These are phyloP conservation scores for Parascotia fuliginaria DNA, from an alignment of 2,888 invertebrate genomes.

Conservation along the genomic window DNA sequence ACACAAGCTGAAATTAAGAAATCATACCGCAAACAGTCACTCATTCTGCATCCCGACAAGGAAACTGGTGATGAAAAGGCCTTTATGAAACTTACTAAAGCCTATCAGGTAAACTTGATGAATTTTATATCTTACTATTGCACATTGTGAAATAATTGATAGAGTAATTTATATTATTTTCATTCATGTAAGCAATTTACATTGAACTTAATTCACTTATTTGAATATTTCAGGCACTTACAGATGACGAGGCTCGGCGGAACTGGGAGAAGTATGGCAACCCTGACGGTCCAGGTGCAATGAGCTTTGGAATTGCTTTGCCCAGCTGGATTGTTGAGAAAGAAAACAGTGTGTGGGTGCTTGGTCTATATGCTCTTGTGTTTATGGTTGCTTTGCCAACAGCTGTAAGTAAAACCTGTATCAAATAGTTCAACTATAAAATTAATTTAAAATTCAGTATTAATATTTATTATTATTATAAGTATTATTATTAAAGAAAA, in stretches of 20 bases:
- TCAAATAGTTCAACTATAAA: too few relatives aligned
- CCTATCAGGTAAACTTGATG: conserved; percentile 93
- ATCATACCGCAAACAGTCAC: conserved; percentile 96
- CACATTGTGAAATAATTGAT: too few relatives aligned
- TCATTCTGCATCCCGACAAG: conserved; percentile 98
- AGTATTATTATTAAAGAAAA: too few relatives aligned
- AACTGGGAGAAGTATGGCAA: conserved; percentile 99
- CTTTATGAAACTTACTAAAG: conserved; percentile 98
- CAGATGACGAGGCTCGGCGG: conserved; percentile 97
- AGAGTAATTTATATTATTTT: too few relatives aligned
- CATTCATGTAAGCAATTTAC: too few relatives aligned
- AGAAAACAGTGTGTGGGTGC: conserved; percentile 99
- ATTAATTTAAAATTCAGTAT: too few relatives aligned
- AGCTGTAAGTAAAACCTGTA: conserved; percentile 88
- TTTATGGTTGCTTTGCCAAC: conserved; percentile 99
- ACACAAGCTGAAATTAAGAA: conserved; percentile 96
- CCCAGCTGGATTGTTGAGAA: conserved; percentile 99
- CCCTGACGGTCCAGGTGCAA: conserved; percentile 99
- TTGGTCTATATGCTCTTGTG: conserved; percentile 97
- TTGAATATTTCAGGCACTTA: conserved; percentile 89
- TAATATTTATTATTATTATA: too few relatives aligned
- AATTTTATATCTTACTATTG: too few relatives aligned
- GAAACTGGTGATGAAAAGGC: conserved; percentile 98
- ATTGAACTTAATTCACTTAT: background rate
- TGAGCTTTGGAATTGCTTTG: conserved; percentile 99